Evolutionary conservation across 2,113 vertebrate species (phyloP).

Genomic region (Pycnonotus jocosus): DNA sequence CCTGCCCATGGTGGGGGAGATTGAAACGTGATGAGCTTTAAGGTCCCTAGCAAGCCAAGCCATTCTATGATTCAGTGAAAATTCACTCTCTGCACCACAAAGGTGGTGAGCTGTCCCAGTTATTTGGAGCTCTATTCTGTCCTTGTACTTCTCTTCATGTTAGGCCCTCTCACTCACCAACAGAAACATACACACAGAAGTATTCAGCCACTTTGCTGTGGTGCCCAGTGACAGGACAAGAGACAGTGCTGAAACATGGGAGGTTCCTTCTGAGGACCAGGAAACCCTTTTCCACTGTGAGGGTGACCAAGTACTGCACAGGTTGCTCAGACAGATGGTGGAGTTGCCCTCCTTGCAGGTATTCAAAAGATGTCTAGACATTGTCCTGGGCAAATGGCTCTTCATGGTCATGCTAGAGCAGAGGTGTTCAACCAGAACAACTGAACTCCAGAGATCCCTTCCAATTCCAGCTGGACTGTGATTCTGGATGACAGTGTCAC

Average conservation of each 20-base stretch:
- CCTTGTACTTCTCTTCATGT: not conserved
- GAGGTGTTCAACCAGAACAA: not conserved
- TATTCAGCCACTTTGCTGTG: not conserved
- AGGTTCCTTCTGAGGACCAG: not conserved
- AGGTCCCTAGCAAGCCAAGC: not conserved
- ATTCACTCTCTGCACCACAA: not conserved
- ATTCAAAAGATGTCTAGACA: fast-evolving
- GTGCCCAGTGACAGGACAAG: not conserved
- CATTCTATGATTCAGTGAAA: not conserved
- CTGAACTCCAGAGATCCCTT: not conserved
- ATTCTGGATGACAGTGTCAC: not conserved
- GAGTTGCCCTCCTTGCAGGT: not conserved
- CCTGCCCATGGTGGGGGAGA: not conserved
- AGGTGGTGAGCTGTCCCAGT: not conserved
- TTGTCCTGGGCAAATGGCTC: not conserved
- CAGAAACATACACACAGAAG: not conserved
- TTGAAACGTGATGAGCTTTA: not conserved
- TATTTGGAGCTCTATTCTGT: not conserved
- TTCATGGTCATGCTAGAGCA: not conserved
- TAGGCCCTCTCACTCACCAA: not conserved
- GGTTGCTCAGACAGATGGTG: not conserved
- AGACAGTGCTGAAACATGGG: not conserved
- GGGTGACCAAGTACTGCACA: not conserved
- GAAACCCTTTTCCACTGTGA: not conserved
- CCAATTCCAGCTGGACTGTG: not conserved